These are phyloP conservation scores for Andrena flavipes DNA, from an alignment of 2,888 invertebrate genomes.

Conservation along the genomic window DNA sequence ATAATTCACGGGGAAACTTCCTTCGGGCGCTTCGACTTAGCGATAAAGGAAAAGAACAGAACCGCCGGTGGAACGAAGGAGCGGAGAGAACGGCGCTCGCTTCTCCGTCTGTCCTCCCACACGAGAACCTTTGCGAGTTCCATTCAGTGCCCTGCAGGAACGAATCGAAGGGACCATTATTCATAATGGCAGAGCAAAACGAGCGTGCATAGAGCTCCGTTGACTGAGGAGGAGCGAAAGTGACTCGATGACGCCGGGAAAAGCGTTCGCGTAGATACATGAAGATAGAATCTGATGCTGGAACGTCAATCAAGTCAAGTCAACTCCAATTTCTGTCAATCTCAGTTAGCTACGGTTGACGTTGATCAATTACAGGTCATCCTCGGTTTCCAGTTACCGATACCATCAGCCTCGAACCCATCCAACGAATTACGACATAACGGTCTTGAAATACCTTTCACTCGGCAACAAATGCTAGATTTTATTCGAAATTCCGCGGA, in stretches of 20 bases:
- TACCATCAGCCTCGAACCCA: no score
- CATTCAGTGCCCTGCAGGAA: conserved; percentile 40
- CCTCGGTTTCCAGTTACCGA: no score
- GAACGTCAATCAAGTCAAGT: no score
- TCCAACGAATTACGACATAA: no score
- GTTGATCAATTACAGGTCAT: no score
- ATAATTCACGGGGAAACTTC: conserved; percentile 68
- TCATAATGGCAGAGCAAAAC: conserved; percentile 50
- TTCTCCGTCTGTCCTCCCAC: conserved; percentile 16
- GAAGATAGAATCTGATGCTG: no score
- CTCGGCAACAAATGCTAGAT: background rate
- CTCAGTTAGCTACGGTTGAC: no score
- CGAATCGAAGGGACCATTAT: conserved; percentile 64
- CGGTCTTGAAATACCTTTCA: no score
- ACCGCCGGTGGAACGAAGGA: background rate
- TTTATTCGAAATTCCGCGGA: background rate
- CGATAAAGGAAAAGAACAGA: conserved; percentile 48
- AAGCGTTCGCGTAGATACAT: background rate
- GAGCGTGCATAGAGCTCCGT: conserved; percentile 30
- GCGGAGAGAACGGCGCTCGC: background rate
- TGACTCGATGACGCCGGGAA: conserved; percentile 2
- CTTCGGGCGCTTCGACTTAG: conserved; percentile 57
- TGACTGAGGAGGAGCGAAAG: background rate
- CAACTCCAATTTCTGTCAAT: no score
- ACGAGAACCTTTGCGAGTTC: conserved; percentile 40